Evolutionary conservation across 2,113 vertebrate genomes (phyloP).

Genomic region (Gallinago undulata): DNA sequence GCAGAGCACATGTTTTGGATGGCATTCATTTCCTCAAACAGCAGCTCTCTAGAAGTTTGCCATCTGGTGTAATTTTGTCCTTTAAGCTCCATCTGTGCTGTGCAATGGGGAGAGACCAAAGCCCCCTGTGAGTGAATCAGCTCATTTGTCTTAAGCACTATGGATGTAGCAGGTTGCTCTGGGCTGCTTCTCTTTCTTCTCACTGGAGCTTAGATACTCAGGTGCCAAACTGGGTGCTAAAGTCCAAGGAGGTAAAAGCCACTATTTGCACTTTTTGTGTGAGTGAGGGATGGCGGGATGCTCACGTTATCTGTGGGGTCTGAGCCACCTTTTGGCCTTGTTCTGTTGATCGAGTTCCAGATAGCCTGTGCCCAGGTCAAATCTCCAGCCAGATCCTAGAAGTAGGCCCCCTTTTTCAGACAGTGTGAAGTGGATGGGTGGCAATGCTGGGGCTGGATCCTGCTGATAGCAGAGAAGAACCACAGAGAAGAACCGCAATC

Average conservation of each 20-base stretch:
- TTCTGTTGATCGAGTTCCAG: background rate
- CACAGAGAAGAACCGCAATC: background rate
- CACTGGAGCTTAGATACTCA: background rate
- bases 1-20: background rate
- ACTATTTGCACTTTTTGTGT: background rate
- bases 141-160: background rate
- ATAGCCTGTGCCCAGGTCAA: background rate
- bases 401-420: background rate
- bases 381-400: background rate
- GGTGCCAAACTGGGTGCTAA: background rate
- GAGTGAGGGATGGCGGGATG: background rate
- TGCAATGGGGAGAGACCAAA: background rate
- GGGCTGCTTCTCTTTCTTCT: background rate
- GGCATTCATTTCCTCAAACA: background rate
- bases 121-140: background rate
- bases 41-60: conserved; percentile 23
- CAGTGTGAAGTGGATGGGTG: background rate
- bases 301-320: rapidly evolving
- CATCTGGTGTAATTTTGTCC: conserved; percentile 25
- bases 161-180: background rate
- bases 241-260: background rate
- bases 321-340: background rate
- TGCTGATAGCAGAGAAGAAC: background rate
- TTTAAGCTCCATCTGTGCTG: conserved; percentile 10
- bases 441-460: background rate